Conservation (phyloP, 2,797 vertebrate species). For the Poecilia gillii region DNA sequence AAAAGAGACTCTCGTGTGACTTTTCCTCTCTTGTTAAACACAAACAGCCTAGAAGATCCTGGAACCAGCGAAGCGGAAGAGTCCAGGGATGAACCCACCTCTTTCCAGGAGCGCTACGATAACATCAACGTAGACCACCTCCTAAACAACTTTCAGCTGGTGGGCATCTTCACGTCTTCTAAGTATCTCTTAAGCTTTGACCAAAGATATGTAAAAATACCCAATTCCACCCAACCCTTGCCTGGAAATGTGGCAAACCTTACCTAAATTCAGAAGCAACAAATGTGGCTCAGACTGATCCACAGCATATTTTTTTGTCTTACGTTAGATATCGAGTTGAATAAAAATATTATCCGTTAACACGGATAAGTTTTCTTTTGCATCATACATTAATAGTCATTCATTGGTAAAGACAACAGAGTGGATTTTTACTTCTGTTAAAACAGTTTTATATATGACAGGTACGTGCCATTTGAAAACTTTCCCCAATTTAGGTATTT, state of each 20-base stretch:
- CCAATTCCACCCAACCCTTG: neutral
- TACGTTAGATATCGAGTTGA: neutral
- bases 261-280: neutral
- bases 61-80: conserved; percentile 82
- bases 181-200: neutral
- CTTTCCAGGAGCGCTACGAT: conserved; percentile 88
- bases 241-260: neutral
- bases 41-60: conserved; percentile 84
- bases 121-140: conserved; percentile 85
- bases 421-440: neutral
- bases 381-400: neutral
- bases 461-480: neutral
- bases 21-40: neutral
- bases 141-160: conserved; percentile 87
- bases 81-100: conserved; percentile 81
- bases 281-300: neutral
- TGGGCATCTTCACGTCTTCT: conserved; percentile 61
- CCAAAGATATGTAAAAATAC: neutral
- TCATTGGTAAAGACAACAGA: neutral
- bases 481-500: neutral
- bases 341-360: neutral
- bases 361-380: neutral
- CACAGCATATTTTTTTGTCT: neutral
- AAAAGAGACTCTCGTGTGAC: neutral
- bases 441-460: neutral